Evolutionary conservation across 2,113 vertebrate genomes (phyloP).

Genomic region (Osmerus mordax): DNA sequence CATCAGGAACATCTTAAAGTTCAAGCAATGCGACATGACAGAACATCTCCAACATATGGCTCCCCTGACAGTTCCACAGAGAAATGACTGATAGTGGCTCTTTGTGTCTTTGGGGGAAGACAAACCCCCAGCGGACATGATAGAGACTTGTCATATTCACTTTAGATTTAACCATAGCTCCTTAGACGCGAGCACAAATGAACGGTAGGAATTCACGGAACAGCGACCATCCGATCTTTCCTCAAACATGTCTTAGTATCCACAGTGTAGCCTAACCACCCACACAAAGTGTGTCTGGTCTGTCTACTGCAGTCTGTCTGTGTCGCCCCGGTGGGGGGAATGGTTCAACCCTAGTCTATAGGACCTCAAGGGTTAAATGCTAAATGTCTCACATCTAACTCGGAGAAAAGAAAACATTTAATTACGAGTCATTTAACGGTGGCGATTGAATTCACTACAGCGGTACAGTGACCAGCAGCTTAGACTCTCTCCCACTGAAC

Average conservation of each 20-base stretch:
- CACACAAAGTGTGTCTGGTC: too few relatives aligned
- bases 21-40: slow-evolving; percentile 67
- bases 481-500: slow-evolving; percentile 37
- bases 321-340: slow-evolving; percentile 34
- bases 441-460: slow-evolving; percentile 50
- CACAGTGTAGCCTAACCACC: background rate
- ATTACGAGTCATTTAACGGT: slow-evolving; percentile 67
- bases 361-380: slow-evolving; percentile 58
- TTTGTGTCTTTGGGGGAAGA: slow-evolving; percentile 41
- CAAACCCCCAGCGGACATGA: slow-evolving; percentile 13
- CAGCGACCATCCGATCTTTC: background rate
- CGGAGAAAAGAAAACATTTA: slow-evolving; percentile 51
- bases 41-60: slow-evolving; percentile 60
- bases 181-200: background rate
- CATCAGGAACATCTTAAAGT: slow-evolving; percentile 69
- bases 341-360: background rate
- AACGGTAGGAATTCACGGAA: background rate
- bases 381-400: slow-evolving; percentile 53
- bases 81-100: slow-evolving; percentile 62
- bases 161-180: background rate
- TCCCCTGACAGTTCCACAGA: slow-evolving; percentile 61
- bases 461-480: slow-evolving; percentile 50
- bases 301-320: slow-evolving; percentile 17
- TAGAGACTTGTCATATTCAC: slow-evolving; percentile 12
- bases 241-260: background rate